Evolutionary conservation across 2,113 vertebrate species (phyloP).

Genomic region (Spea bombifrons): DNA sequence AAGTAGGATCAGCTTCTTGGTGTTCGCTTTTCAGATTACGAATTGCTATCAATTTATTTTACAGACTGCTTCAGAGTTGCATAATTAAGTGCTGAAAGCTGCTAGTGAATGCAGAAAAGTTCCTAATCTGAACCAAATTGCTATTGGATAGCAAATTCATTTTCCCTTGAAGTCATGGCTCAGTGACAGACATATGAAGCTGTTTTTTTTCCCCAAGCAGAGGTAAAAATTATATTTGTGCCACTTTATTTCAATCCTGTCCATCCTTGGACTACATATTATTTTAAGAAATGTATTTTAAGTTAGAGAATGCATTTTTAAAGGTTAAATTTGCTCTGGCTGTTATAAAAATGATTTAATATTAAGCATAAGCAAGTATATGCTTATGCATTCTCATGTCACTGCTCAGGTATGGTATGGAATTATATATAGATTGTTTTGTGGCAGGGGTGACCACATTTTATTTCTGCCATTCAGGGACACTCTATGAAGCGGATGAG

Average conservation of each 20-base stretch:
- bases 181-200: constrained; percentile 38
- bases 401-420: too few species aligned
- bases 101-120: constrained; percentile 25
- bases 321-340: too few species aligned
- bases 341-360: too few species aligned
- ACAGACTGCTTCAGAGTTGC: constrained; percentile 26
- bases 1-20: constrained; percentile 7
- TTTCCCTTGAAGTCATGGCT: constrained; percentile 45
- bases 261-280: constrained; percentile 31
- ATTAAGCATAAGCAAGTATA: too few species aligned
- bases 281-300: constrained; percentile 5
- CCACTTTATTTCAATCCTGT: constrained; percentile 29
- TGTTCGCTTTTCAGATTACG: constrained; percentile 9
- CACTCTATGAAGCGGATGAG: too few species aligned
- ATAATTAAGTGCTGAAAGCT: constrained; percentile 39
- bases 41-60: constrained; percentile 34
- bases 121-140: constrained; percentile 12
- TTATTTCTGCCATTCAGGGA: too few species aligned
- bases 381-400: too few species aligned
- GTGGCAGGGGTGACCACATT: too few species aligned
- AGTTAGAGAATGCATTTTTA: too few species aligned
- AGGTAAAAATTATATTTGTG: constrained; percentile 39
- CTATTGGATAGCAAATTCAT: constrained; percentile 22
- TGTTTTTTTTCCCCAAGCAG: not conserved
- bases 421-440: too few species aligned